Percentiles rank a stretch among this genome's conserved stretches.
Evolutionary conservation across 2,797 vertebrate species (phyloP).

Genomic region (Sorex maritimensis): DNA sequence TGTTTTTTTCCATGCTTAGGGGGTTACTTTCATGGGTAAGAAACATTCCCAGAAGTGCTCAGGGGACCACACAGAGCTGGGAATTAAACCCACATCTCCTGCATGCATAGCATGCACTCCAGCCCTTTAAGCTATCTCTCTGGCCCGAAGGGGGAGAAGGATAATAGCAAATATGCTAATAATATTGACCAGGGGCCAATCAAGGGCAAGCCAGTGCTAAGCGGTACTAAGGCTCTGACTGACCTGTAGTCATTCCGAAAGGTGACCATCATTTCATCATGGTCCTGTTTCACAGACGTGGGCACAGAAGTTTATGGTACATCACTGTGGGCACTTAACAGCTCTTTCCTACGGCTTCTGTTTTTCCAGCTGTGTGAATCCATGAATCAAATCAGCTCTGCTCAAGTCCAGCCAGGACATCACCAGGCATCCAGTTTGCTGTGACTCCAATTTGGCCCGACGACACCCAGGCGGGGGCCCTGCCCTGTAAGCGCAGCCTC

Average conservation of each 20-base stretch:
- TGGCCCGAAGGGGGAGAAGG: background rate
- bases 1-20: too few species aligned
- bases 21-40: too few species aligned
- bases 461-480: background rate
- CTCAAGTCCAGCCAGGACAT: background rate
- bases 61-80: too few species aligned
- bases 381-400: background rate
- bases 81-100: too few species aligned
- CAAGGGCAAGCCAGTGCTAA: background rate
- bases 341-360: constrained; percentile 22
- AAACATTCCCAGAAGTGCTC: too few species aligned
- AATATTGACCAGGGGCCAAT: constrained; percentile 9
- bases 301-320: background rate
- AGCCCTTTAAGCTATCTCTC: background rate
- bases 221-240: background rate
- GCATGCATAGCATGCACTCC: too few species aligned
- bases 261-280: background rate
- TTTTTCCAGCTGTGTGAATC: constrained; percentile 8
- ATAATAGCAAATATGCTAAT: background rate
- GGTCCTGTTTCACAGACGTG: constrained; percentile 27
- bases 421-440: background rate
- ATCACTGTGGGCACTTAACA: background rate
- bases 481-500: background rate
- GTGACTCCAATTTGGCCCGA: background rate
- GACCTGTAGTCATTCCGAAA: background rate